Conservation (phyloP, 2,888 invertebrate species). For the Archips xylosteana region DNA sequence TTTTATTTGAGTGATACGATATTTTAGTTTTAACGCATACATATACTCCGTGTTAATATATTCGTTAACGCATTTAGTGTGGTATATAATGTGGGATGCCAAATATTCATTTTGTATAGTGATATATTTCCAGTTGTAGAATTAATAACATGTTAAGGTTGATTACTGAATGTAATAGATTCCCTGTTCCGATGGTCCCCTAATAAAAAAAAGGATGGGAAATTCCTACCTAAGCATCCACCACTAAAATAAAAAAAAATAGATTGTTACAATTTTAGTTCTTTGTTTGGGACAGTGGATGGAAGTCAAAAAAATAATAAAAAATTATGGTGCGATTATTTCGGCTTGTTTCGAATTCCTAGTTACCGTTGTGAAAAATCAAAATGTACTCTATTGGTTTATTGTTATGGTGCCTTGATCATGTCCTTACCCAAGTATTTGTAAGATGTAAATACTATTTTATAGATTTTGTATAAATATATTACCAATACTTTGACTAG, state of each 20-base stretch:
- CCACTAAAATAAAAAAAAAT: background rate
- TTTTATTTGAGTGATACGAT: constrained; percentile 64
- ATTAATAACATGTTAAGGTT: background rate
- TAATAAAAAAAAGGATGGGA: background rate
- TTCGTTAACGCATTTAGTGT: constrained; percentile 64
- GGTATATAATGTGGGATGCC: constrained; percentile 75
- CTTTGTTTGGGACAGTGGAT: background rate
- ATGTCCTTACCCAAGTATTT: constrained; percentile 45
- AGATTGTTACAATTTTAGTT: background rate
- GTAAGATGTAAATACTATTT: constrained; percentile 53
- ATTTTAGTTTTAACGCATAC: constrained; percentile 51
- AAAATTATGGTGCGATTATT: constrained; percentile 62
- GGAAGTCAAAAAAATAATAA: background rate
- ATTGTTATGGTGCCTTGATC: constrained; percentile 61
- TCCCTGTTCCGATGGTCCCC: background rate
- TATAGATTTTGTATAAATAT: constrained; percentile 60
- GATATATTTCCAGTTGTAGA: constrained; percentile 59
- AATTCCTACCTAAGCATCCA: background rate
- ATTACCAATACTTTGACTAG: constrained; percentile 79
- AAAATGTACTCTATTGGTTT: constrained; percentile 42
- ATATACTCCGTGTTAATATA: constrained; percentile 61
- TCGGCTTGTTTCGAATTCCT: constrained; percentile 48
- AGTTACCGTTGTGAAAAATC: constrained; percentile 62
- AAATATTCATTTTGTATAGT: constrained; percentile 71
- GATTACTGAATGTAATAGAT: background rate